phyloP scores from a whole-genome alignment of 2,113 vertebrate species.

The Mellivora capensis region DNA sequence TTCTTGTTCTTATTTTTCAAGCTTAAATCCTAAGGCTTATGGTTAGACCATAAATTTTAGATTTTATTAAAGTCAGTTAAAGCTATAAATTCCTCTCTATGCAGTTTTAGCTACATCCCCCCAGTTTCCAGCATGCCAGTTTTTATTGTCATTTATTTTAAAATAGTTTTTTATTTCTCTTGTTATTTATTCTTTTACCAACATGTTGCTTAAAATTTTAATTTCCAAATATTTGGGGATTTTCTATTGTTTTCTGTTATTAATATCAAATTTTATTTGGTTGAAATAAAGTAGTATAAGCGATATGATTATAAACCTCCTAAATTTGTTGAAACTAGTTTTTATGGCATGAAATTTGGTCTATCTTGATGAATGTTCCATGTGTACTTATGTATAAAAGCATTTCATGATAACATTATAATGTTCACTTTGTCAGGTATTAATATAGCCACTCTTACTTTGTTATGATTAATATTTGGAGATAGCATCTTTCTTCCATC shows the following conservation, averaged over 20 bases:
- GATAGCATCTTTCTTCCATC: not conserved
- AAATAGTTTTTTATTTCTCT: not conserved
- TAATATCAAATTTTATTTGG: slow-evolving; percentile 1
- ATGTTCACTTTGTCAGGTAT: not conserved
- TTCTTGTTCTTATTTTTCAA: not conserved
- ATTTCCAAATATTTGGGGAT: not conserved
- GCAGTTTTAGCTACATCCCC: not conserved
- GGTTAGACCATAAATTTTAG: not conserved
- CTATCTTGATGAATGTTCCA: not conserved
- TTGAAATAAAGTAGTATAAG: not conserved
- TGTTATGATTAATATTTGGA: not conserved
- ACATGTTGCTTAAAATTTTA: not conserved
- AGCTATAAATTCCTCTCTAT: not conserved
- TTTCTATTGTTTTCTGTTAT: not conserved
- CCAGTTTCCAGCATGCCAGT: not conserved
- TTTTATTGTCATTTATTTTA: not conserved
- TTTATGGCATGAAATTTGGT: not conserved
- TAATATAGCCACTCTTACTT: not conserved
- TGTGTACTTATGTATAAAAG: not conserved
- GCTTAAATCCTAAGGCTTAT: not conserved
- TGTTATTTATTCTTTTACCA: not conserved
- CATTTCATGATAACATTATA: not conserved
- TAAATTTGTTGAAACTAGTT: not conserved
- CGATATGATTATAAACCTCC: not conserved
- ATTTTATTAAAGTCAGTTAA: not conserved